Evolutionary conservation across 92 coral and sea anemone genomes (phyloP).

Genomic region (Palythoa heliodiscus): DNA sequence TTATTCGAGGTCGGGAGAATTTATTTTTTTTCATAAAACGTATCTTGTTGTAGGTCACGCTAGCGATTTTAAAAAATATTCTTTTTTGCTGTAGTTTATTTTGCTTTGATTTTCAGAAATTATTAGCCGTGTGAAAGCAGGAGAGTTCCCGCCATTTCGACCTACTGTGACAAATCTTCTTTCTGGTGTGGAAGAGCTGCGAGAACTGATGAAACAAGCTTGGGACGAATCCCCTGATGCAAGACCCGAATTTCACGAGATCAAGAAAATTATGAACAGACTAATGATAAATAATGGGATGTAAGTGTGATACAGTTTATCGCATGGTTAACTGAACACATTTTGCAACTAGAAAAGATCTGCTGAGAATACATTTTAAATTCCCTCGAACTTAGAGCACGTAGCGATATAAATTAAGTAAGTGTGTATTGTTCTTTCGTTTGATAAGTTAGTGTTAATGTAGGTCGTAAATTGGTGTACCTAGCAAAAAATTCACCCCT

Average conservation of each 20-base stretch:
- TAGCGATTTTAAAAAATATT: not conserved
- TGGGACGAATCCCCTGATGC: conserved; percentile 90
- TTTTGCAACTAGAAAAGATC: too few species aligned
- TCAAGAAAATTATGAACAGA: conserved; percentile 87
- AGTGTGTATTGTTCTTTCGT: too few species aligned
- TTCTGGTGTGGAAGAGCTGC: conserved; percentile 89
- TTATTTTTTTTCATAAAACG: too few species aligned
- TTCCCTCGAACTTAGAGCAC: too few species aligned
- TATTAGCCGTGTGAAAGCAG: conserved; percentile 78
- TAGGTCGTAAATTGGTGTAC: too few species aligned
- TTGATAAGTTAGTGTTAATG: too few species aligned
- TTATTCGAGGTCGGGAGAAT: too few species aligned
- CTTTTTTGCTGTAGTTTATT: not conserved
- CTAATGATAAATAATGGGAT: conserved; percentile 89
- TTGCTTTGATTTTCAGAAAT: conserved; percentile 60
- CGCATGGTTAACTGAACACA: too few species aligned
- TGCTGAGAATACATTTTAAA: too few species aligned
- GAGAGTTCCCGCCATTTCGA: conserved; percentile 93
- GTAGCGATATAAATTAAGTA: too few species aligned
- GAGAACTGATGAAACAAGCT: conserved; percentile 93
- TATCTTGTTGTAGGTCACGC: not conserved
- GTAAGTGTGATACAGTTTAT: conserved; percentile 50
- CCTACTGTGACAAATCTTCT: conserved; percentile 91
- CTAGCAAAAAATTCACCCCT: too few species aligned
- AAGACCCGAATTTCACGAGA: conserved; percentile 89